Conservation (phyloP, 2,113 vertebrate species). For the Lamprologus lemairii region DNA sequence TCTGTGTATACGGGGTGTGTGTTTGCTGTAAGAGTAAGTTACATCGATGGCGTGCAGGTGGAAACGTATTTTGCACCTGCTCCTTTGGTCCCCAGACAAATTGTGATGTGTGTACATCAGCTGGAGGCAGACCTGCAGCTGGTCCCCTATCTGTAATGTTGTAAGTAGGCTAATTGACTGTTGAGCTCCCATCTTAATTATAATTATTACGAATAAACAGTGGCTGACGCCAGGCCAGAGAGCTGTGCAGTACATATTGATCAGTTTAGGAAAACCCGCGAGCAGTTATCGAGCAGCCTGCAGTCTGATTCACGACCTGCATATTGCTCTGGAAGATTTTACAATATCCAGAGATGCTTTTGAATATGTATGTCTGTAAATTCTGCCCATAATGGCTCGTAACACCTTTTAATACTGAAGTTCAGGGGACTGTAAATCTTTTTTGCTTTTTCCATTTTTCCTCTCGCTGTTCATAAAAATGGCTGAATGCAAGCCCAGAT, state of each 20-base stretch:
- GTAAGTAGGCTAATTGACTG: constrained; percentile 13
- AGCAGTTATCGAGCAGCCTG: neutral
- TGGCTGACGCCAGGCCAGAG: neutral
- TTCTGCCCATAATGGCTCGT: neutral
- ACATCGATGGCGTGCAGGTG: neutral
- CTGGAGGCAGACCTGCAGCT: constrained; percentile 1
- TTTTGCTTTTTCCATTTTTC: neutral
- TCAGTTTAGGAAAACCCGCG: neutral
- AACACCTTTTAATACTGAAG: neutral
- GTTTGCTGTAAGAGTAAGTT: neutral
- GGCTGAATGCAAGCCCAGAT: neutral
- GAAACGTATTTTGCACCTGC: constrained; percentile 11
- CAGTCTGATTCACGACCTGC: neutral
- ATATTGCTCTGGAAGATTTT: neutral
- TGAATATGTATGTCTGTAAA: neutral
- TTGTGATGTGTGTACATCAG: neutral
- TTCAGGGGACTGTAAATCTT: neutral
- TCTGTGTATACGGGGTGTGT: neutral
- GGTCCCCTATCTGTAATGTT: constrained; percentile 2
- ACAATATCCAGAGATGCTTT: neutral
- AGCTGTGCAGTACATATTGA: neutral
- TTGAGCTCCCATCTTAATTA: constrained; percentile 18
- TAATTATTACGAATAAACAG: neutral
- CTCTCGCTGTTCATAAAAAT: neutral
- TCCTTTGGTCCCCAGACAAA: neutral